Evolutionary conservation across 2,888 invertebrate species (phyloP).

Genomic region (Mimas tiliae): DNA sequence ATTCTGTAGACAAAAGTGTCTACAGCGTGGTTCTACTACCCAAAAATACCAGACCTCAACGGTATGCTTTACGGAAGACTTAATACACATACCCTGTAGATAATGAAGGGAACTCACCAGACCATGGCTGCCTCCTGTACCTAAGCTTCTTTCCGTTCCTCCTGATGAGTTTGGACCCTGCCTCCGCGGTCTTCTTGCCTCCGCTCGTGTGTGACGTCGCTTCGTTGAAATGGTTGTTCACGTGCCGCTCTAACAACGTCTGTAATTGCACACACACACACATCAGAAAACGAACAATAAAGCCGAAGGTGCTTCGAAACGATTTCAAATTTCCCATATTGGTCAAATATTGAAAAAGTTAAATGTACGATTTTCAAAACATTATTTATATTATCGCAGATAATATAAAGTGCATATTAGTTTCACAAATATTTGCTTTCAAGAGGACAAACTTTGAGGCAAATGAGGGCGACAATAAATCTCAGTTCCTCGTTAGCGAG

Average conservation of each 20-base stretch:
- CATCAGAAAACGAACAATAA: conserved; percentile 2
- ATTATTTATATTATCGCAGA: not conserved
- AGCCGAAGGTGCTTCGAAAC: not conserved
- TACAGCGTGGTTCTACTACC: too few relatives aligned
- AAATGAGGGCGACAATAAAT: not conserved
- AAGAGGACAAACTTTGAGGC: not conserved
- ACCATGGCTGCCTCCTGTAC: conserved; percentile 94
- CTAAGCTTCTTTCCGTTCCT: conserved; percentile 95
- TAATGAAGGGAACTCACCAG: conserved; percentile 86
- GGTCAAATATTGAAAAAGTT: conserved; percentile 11
- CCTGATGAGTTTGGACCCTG: conserved; percentile 90
- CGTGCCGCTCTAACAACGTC: conserved; percentile 95
- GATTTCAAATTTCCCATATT: conserved; percentile 15
- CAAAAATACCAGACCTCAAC: too few relatives aligned
- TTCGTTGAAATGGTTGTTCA: conserved; percentile 95
- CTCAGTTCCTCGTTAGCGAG: not conserved
- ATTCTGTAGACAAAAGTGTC: too few relatives aligned
- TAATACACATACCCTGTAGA: too few relatives aligned
- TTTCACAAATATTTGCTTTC: not conserved
- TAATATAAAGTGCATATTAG: not conserved
- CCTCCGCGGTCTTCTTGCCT: conserved; percentile 89
- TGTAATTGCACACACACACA: conserved; percentile 64
- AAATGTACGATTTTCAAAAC: not conserved
- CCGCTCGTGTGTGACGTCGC: conserved; percentile 83
- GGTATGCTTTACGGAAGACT: too few relatives aligned